Evolutionary conservation across 2,113 vertebrate species (phyloP), one percentile per base, ranked within the genome.

Genomic region (Pungitius pungitius): DNA sequence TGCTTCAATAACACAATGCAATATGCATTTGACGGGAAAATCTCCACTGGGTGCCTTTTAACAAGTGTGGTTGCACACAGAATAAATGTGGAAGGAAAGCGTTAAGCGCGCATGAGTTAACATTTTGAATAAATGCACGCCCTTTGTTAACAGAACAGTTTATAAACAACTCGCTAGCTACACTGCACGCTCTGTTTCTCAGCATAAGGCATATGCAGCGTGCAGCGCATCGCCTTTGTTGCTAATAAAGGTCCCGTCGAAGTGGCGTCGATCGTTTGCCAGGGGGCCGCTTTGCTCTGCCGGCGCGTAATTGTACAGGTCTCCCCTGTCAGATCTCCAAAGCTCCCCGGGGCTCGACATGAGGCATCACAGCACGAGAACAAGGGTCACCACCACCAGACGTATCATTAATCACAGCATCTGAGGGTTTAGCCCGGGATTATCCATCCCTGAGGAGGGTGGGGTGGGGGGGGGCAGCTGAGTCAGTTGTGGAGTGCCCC

Each of bases 391-490:
- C 79, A 79, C 72, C 73, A 68, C 73, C 43, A 87, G 84, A 89
- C 83, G 74, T 87, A 85, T 87, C 87, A 90, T 92, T 90, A 93
- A 93, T 90, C 88, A 88, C 82, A 84, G 67, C 83, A 85, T 89
- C 83, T 82, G 68, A 7, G 27, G 60, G 82, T 90, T 92, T 83
- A 91, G 73, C 71, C 63, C 51, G 43, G 85, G 86, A 90, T 93
- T 92, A 92, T 88, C 85, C 35, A 1, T 83, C 86, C 80, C 75
- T 14, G 18, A n/a, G 75, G 68, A 82, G 80, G 74, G 35, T n/a
- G 75, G 66, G 83, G 81, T 70, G 35, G n/a, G 75, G 69, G 83
- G 24, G 75, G 69, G 83, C 79, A 73, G 35, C 74, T 24, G 59
- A 77, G 80, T 87, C 84, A 70, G 77, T 87, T 75, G 80, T 64